Base-by-base conservation (phyloP, 1,140 invertebrate genomes). In the Battus philenor region DNA sequence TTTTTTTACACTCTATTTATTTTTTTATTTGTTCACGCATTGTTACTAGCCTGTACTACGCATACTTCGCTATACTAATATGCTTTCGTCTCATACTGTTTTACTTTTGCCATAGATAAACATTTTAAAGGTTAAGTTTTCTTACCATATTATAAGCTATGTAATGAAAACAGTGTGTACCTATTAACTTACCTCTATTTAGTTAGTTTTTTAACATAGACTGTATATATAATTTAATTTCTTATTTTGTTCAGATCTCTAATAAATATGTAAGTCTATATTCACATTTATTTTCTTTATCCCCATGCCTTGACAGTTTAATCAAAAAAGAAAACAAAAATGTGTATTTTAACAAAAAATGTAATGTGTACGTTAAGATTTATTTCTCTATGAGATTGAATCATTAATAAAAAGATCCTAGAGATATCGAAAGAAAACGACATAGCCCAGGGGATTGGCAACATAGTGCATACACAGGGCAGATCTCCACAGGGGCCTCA, bases 241-340 rank as follows among this genome's bases (percentile, higher is more conserved):
- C 77, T 75, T 85, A 85, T 85, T 84, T 82, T 85, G 81, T 85
- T 85, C 81, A 85, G 81, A 85, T 85, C 81, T 85, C 81, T 85
- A 85, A 85, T 85, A 85, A 85, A 85, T 77, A 82, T 79, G 75
- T 85, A 85, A 85, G 81, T 85, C 78, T 82, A 85, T 44, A 57
- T 41, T 45, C 54, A 48, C 32, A 10, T 44, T 63, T 56, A 52
- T 47, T 52, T 50, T 22, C 9, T 18, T 18, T 33, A 43, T 11
- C 13, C 9, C 12, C 18, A n/a, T n/a, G n/a, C n/a, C n/a, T n/a
- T n/a, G n/a, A n/a, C n/a, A 5, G 15, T 31, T 10, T 1, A 8
- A 12, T 24, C 17, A 31, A 20, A 7, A 34, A 36, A 34, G 24
- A 15, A 20, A 44, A 17, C 15, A 20, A 10, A 16, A 39, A 11